Evolutionary conservation across 1,140 invertebrate genomes (phyloP).

Genomic region (Philopotamus ludificatus): DNA sequence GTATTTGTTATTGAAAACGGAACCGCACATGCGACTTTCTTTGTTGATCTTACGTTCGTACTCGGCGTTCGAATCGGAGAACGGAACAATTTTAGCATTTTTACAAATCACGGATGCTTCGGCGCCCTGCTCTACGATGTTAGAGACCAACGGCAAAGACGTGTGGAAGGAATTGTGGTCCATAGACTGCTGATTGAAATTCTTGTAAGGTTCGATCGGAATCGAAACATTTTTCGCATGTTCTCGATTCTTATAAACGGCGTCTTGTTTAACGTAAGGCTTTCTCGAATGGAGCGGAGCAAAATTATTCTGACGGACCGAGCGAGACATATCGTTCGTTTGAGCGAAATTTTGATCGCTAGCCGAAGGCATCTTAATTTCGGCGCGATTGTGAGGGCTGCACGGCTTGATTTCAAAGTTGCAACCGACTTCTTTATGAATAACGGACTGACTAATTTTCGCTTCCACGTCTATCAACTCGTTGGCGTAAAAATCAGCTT

Average conservation of each 20-base stretch:
- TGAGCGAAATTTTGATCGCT: background rate
- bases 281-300: too few species aligned
- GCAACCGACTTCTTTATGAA: constrained; percentile 56
- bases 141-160: too few species aligned
- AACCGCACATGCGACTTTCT: background rate
- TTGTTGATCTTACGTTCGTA: constrained; percentile 6
- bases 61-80: background rate
- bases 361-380: background rate
- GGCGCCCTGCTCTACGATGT: background rate
- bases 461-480: constrained; percentile 52
- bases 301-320: too few species aligned
- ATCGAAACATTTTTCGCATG: too few species aligned
- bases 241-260: too few species aligned
- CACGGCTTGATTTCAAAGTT: constrained; percentile 58
- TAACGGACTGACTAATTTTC: constrained; percentile 57
- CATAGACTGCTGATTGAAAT: too few species aligned
- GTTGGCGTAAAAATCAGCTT: constrained; percentile 35
- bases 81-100: background rate
- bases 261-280: too few species aligned
- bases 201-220: too few species aligned
- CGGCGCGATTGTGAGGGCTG: constrained; percentile 45
- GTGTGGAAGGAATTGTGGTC: too few species aligned
- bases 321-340: background rate
- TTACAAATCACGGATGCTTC: background rate
- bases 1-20: background rate